Base-by-base conservation (phyloP, 1,140 invertebrate genomes). In the Anadara kagoshimensis region DNA sequence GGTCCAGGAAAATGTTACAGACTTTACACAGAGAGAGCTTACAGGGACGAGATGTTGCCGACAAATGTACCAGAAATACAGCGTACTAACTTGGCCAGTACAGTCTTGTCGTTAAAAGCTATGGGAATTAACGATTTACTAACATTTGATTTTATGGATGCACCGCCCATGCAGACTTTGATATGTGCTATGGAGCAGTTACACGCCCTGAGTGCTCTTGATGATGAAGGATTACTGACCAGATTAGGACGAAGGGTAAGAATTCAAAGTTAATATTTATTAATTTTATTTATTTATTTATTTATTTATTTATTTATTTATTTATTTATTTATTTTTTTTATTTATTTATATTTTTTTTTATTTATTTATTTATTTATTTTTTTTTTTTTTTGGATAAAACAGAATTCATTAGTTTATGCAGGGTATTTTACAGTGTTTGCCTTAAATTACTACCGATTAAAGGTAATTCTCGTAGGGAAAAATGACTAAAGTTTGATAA, bases 61-160 rank as follows among this genome's bases (percentile, higher is more conserved):
- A 99, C 97, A 0, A 97, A 97, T 8, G 97, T 99, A n/a, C 98
- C 98, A 0, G 98, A 99, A 91, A 99, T 99, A 83, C 98, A 99
- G 88, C 92, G 98, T 44, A 99, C 98, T 0, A 99, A 99, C 92
- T 90, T 99, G 66, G 97, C 98, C 4, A 95, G 95, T 3, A 99
- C 97, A 0, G 96, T 94, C 18, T 88, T 99, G 5, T 97, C 99
- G 79, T 87, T 99, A 0, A 99, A 99, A 89, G 98, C 98, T 0
- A 99, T 99, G 97, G 98, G 98, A 8, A 99, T 99, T 61, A 99
- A 99, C 89, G 98, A 99, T 90, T 90, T 99, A n/a, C 89, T 99
- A 18, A 94, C 97, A 85, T 99, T 99, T 89, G 98, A 99, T 91
- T 99, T 99, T 89, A 99, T 99, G 98, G 98, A 99, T 89, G 96